Evolutionary conservation across 2,888 invertebrate genomes (phyloP).

Genomic region (Erebia palarica): DNA sequence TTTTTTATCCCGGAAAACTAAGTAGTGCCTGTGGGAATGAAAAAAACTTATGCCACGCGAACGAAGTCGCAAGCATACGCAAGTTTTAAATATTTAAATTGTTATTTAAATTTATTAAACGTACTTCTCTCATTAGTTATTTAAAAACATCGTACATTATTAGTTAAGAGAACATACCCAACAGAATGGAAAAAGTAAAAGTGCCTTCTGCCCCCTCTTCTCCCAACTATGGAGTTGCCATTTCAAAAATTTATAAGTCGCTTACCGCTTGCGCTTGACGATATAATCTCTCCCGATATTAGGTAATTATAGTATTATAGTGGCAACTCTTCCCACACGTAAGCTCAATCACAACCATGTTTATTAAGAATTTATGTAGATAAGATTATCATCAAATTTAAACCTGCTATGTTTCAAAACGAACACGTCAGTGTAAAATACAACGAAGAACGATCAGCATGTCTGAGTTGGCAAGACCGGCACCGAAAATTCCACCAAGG

Average conservation of each 20-base stretch:
- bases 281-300: not conserved
- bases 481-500: conserved; percentile 48
- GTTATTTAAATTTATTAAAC: too few relatives aligned
- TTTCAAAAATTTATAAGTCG: not conserved
- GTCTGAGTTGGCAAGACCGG: conserved; percentile 11
- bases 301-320: not conserved
- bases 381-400: not conserved
- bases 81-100: too few relatives aligned
- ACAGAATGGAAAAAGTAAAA: too few relatives aligned
- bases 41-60: too few relatives aligned
- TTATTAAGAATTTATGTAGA: conserved; percentile 9
- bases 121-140: too few relatives aligned
- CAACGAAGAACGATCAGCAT: conserved; percentile 27
- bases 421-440: conserved; percentile 8
- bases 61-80: too few relatives aligned
- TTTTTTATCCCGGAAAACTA: too few relatives aligned
- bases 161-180: too few relatives aligned
- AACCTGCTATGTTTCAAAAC: not conserved
- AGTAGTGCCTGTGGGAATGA: too few relatives aligned
- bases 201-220: too few relatives aligned
- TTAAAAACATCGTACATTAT: too few relatives aligned
- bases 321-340: not conserved
- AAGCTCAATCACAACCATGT: conserved; percentile 7
- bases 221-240: too few relatives aligned
- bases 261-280: not conserved